phyloP scores from a whole-genome alignment of 2,888 invertebrate genomes.

The Pseudanteris insignis region DNA sequence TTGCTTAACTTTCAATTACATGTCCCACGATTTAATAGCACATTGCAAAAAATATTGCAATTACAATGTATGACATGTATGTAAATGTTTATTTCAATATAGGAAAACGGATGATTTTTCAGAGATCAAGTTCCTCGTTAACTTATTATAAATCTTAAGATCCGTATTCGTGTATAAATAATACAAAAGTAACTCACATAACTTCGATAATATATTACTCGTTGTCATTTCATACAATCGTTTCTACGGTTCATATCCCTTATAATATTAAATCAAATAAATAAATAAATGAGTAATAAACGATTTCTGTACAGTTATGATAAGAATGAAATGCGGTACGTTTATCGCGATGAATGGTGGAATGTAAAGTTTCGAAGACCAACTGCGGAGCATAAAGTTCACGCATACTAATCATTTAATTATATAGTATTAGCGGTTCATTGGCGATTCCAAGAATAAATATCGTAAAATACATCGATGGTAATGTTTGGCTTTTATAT shows the following conservation, averaged over 20 bases:
- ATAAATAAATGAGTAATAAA: constrained; percentile 34
- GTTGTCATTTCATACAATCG: constrained; percentile 35
- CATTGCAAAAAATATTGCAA: too few species aligned
- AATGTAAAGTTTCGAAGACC: constrained; percentile 43
- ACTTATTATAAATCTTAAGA: too few species aligned
- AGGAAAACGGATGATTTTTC: neutral
- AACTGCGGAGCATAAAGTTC: constrained; percentile 11
- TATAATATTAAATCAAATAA: constrained; percentile 32
- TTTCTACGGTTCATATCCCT: constrained; percentile 1
- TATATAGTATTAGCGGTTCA: too few species aligned
- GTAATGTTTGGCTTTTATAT: too few species aligned
- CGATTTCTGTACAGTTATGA: constrained; percentile 41
- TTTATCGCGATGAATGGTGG: constrained; percentile 28
- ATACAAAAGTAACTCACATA: constrained; percentile 23
- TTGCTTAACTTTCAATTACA: too few species aligned
- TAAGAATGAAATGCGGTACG: constrained; percentile 34
- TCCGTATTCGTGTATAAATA: too few species aligned
- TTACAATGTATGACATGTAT: too few species aligned
- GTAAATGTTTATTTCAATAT: too few species aligned
- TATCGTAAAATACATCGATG: too few species aligned
- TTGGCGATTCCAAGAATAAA: too few species aligned
- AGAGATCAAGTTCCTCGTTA: constrained; percentile 16
- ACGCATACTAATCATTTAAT: constrained; percentile 11
- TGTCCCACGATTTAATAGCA: too few species aligned
- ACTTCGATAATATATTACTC: constrained; percentile 25